Evolutionary conservation across 2,888 invertebrate genomes (phyloP).

Genomic region (Esperia sulphurella): DNA sequence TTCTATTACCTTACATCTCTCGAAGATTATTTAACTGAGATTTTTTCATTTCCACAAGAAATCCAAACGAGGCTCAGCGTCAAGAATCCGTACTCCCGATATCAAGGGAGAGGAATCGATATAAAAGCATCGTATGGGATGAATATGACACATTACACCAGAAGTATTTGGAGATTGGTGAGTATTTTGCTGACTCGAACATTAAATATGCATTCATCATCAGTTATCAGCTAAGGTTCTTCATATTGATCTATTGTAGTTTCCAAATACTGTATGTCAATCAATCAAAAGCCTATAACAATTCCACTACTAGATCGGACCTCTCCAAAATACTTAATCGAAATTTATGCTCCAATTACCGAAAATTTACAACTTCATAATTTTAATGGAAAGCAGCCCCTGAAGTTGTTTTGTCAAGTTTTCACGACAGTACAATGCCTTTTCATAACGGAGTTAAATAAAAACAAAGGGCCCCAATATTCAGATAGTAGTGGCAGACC

Average conservation of each 20-base stretch:
- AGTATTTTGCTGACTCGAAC: slow-evolving; percentile 38
- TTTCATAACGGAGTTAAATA: neutral
- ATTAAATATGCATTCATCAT: neutral
- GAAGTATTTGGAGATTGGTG: slow-evolving; percentile 95
- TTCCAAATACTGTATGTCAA: too few species aligned
- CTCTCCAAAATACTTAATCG: too few species aligned
- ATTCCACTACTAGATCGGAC: too few species aligned
- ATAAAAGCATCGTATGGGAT: slow-evolving; percentile 93
- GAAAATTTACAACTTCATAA: too few species aligned
- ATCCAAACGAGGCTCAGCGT: slow-evolving; percentile 91
- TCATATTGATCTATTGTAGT: too few species aligned
- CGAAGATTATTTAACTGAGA: neutral
- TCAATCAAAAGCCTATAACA: too few species aligned
- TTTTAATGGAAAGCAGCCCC: too few species aligned
- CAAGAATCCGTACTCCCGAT: slow-evolving; percentile 88
- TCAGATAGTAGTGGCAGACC: neutral
- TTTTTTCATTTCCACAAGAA: slow-evolving; percentile 70
- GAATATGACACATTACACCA: slow-evolving; percentile 95
- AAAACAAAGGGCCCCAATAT: neutral
- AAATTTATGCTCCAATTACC: too few species aligned
- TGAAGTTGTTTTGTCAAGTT: too few species aligned
- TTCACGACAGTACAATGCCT: too few species aligned
- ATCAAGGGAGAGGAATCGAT: slow-evolving; percentile 90
- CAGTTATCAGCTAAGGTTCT: too few species aligned
- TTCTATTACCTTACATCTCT: too few species aligned